phyloP scores from a whole-genome alignment of 2,113 vertebrate genomes.

The Trichechus manatus region DNA sequence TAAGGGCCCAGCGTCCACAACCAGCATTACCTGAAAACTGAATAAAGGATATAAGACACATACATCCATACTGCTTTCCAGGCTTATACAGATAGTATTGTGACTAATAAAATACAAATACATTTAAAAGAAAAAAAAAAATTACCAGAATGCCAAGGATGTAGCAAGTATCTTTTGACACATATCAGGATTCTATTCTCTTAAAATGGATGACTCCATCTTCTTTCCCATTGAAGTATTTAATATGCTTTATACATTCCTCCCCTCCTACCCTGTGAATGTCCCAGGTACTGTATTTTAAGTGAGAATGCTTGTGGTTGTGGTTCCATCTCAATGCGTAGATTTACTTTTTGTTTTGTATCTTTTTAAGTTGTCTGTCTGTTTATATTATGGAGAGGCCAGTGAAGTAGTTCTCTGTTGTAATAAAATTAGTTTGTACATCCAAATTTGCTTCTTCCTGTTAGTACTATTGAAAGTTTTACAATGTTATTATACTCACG shows the following conservation, averaged over 20 bases:
- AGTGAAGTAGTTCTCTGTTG: background rate
- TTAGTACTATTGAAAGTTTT: background rate
- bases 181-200: background rate
- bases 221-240: background rate
- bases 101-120: constrained; percentile 49
- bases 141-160: background rate
- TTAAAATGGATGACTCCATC: background rate
- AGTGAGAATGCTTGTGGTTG: background rate
- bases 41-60: constrained; percentile 8
- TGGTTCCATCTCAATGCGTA: background rate
- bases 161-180: no score
- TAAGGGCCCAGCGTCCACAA: background rate
- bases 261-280: background rate
- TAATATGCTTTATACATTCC: background rate
- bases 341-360: background rate
- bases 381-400: background rate
- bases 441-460: background rate
- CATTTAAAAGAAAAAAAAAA: background rate
- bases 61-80: background rate
- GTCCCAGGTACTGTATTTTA: background rate
- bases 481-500: background rate
- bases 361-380: background rate
- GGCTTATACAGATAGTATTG: background rate
- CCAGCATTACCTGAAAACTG: background rate
- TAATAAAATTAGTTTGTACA: background rate